phyloP scores from a whole-genome alignment of 2,797 vertebrate species.

The Peromyscus nudipes region DNA sequence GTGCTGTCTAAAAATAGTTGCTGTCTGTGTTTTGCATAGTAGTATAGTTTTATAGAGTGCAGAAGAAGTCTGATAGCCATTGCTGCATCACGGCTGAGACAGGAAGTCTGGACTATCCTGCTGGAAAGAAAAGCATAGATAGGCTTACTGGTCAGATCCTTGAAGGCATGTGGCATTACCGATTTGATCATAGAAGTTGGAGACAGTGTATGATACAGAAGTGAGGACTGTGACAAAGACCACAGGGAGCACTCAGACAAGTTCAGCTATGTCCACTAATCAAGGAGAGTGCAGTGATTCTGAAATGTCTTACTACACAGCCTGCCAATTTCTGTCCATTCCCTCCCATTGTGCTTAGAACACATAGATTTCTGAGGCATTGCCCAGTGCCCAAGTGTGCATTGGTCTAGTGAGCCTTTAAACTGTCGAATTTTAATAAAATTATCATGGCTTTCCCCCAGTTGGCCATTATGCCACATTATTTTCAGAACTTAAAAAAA shows the following conservation, averaged over 20 bases:
- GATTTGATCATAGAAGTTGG: constrained; percentile 38
- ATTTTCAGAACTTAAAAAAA: constrained; percentile 64
- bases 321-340: constrained; percentile 31
- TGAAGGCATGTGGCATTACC: constrained; percentile 51
- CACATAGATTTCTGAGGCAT: constrained; percentile 56
- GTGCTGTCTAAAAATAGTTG: constrained; percentile 1
- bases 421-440: constrained; percentile 72
- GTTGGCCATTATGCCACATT: constrained; percentile 2
- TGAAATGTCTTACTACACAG: constrained; percentile 52
- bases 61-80: not conserved
- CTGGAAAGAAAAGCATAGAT: constrained; percentile 4
- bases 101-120: not conserved
- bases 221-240: not conserved
- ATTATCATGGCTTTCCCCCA: constrained; percentile 55
- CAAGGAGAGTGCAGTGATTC: constrained; percentile 40
- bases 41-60: not conserved
- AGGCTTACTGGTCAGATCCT: constrained; percentile 17
- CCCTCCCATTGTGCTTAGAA: constrained; percentile 1
- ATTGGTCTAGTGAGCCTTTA: constrained; percentile 59
- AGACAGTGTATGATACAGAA: constrained; percentile 6
- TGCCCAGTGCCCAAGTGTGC: not conserved
- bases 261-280: constrained; percentile 26
- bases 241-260: not conserved
- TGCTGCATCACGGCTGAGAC: not conserved
- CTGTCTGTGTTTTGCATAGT: not conserved